phyloP scores from a whole-genome alignment of 2,113 vertebrate species.

The Excalfactoria chinensis region DNA sequence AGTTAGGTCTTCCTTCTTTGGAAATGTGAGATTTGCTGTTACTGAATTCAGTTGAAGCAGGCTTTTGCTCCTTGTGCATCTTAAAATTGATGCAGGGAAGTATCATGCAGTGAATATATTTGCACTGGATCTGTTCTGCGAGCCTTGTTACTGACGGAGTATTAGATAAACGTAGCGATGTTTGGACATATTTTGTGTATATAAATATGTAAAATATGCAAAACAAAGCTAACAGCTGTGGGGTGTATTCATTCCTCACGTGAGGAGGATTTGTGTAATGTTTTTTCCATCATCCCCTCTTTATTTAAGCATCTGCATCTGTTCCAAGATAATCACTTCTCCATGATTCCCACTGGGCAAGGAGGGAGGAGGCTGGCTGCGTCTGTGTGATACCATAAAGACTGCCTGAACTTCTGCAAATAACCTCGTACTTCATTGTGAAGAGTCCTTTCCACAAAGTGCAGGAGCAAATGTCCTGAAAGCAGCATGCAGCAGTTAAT shows the following conservation, averaged over 20 bases:
- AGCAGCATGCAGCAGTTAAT: not conserved
- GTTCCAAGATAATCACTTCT: conserved; percentile 57
- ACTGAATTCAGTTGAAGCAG: not conserved
- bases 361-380: conserved; percentile 40
- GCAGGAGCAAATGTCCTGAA: not conserved
- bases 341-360: conserved; percentile 61
- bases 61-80: not conserved
- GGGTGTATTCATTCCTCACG: conserved; percentile 56
- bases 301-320: conserved; percentile 17
- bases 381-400: not conserved
- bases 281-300: conserved; percentile 40
- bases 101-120: conserved; percentile 58
- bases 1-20: not conserved
- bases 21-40: not conserved
- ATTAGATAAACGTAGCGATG: conserved; percentile 78
- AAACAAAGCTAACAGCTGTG: conserved; percentile 78
- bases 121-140: conserved; percentile 65
- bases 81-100: conserved; percentile 55
- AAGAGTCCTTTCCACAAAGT: not conserved
- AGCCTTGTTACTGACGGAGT: conserved; percentile 68
- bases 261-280: conserved; percentile 63
- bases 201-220: conserved; percentile 82
- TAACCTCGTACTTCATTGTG: conserved; percentile 1
- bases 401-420: not conserved
- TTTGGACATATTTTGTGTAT: conserved; percentile 80